phyloP scores from a whole-genome alignment of 2,113 vertebrate genomes.

The Hypanus sabinus region DNA sequence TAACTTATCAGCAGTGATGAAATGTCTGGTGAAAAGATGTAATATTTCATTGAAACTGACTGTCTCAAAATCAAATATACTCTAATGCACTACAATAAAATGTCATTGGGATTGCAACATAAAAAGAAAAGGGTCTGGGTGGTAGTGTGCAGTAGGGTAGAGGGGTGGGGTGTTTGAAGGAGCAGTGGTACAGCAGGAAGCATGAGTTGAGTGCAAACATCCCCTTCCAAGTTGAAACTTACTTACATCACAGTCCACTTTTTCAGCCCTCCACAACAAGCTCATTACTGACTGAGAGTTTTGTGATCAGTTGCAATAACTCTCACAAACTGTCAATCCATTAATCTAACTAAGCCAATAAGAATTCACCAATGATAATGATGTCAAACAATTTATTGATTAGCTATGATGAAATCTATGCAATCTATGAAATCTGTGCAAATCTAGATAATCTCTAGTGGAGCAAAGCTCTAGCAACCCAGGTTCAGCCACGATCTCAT shows the following conservation, averaged over 20 bases:
- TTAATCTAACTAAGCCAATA: neutral
- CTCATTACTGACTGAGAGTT: neutral
- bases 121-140: too few species aligned
- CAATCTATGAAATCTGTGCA: neutral
- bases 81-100: neutral
- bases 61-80: neutral
- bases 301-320: neutral
- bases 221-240: neutral
- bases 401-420: neutral
- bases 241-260: neutral
- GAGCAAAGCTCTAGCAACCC: too few species aligned
- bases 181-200: too few species aligned
- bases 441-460: too few species aligned
- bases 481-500: too few species aligned
- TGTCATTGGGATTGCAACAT: neutral
- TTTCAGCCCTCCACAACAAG: neutral
- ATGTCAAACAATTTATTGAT: constrained; percentile 1
- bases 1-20: neutral
- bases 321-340: neutral
- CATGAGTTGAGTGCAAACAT: neutral
- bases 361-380: neutral
- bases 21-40: neutral
- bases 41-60: neutral
- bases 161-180: too few species aligned
- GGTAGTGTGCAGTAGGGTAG: too few species aligned